Percentiles rank a stretch among this genome's conserved stretches.
phyloP scores from a whole-genome alignment of 2,888 invertebrate genomes.

The Cinara cedri region DNA sequence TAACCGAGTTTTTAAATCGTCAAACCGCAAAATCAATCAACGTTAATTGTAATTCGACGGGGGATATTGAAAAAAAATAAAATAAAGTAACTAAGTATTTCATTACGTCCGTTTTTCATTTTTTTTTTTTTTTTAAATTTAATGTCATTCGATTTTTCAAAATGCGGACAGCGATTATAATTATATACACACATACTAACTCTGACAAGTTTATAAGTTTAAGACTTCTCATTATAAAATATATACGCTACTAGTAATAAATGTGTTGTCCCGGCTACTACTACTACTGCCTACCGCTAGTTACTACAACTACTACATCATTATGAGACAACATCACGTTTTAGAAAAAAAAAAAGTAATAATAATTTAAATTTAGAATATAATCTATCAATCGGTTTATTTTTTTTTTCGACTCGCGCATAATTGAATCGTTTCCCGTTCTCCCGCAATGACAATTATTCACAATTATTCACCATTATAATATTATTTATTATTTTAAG shows the following conservation, averaged over 20 bases:
- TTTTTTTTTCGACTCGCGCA: not conserved
- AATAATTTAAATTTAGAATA: conserved; percentile 35
- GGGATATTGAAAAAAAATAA: not conserved
- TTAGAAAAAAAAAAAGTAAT: too few species aligned
- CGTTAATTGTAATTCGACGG: conserved; percentile 2
- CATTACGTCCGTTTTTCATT: not conserved
- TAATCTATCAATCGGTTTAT: conserved; percentile 28
- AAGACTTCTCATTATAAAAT: conserved; percentile 17
- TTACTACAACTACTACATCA: not conserved
- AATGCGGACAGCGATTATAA: conserved; percentile 2
- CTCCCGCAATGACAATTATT: not conserved
- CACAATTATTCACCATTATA: not conserved
- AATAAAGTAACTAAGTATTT: not conserved
- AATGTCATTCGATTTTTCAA: conserved; percentile 31
- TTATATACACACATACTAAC: too few species aligned
- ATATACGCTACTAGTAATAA: conserved; percentile 37
- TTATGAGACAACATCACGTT: not conserved
- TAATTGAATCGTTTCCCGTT: conserved; percentile 20
- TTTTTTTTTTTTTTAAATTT: conserved; percentile 23
- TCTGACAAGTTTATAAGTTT: conserved; percentile 29
- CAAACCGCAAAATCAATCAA: conserved; percentile 37
- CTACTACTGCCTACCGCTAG: not conserved
- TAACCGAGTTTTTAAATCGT: conserved; percentile 5
- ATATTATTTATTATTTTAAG: not conserved
- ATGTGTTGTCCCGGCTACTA: not conserved